Base-by-base conservation (phyloP, 2,797 vertebrate genomes). In the Urocyon cinereoargenteus region DNA sequence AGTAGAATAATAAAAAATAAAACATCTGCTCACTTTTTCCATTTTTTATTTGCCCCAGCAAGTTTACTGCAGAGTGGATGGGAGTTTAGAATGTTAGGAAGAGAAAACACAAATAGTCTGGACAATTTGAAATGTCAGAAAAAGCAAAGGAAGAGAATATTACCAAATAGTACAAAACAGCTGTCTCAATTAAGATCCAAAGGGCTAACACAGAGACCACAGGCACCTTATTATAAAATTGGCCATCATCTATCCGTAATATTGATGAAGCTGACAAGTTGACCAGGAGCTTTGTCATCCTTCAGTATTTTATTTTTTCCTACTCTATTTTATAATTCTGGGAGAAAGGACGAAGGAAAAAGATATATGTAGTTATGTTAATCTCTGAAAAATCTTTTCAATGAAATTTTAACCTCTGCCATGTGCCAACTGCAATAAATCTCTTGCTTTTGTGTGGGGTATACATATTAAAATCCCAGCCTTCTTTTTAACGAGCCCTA, bases 391-490 rank as follows among this genome's bases (percentile, higher is more conserved):
- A 90, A 77, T 55, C 36, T 78, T 84, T 83, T 84, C 89, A 95
- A 19, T 94, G 64, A 62, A 91, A 89, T 90, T 72, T 96, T 78
- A 97, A 85, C 85, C 62, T 92, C 91, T 79, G 66, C 22, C 45
- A 40, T 28, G 6, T 64, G n/a, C 66, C 22, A 72, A 90, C 49
- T 31, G 3, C 55, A 84, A 55, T 53, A 91, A 55, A 77, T 86
- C 70, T 24, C 88, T 97, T 93, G 85, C 31, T 92, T 95, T 96
- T 94, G 45, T 96, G 79, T 86, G 57, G 14, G 14, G 6, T 45
- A 57, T 92, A 51, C 96, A 9, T 45, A 15, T 96, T 93, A 95
- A 72, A 97, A 97, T 83, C 18, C 28, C 91, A 89, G 62, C 34
- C 11, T 49, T 14, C 93, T 97, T 96, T 95, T 75, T n/a, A 68